Percentiles rank a stretch among this genome's conserved stretches.
These are phyloP conservation scores for Lasioglossum zephyrum DNA, from an alignment of 2,888 invertebrate species.

Conservation along the genomic window DNA sequence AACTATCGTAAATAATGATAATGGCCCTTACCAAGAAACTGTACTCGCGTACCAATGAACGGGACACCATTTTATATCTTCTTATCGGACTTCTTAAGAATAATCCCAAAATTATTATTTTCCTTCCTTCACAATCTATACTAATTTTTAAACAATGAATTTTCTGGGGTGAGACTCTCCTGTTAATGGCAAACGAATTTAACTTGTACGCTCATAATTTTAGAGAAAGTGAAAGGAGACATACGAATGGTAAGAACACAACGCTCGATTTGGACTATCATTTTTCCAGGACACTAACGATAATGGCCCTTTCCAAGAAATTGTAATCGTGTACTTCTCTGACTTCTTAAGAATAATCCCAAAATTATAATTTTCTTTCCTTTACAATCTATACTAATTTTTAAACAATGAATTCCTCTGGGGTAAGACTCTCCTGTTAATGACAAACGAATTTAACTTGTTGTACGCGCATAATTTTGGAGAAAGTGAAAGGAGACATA, in stretches of 20 bases:
- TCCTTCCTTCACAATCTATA: background rate
- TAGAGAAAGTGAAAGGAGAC: background rate
- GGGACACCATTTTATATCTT: too few relatives aligned
- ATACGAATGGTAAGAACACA: background rate
- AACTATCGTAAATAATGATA: constrained; percentile 22
- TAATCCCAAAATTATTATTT: background rate
- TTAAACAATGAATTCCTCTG: too few relatives aligned
- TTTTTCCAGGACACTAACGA: background rate
- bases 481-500: background rate
- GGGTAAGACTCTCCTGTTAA: too few relatives aligned
- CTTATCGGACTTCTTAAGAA: background rate
- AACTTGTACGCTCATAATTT: background rate
- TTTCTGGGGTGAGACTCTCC: too few relatives aligned
- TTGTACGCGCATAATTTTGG: background rate
- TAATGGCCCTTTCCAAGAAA: too few relatives aligned
- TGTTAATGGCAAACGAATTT: too few relatives aligned
- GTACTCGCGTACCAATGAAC: background rate
- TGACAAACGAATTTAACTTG: too few relatives aligned
- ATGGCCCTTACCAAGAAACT: background rate
- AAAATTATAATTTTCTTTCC: too few relatives aligned
- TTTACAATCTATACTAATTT: too few relatives aligned
- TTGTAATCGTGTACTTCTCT: too few relatives aligned
- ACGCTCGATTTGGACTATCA: background rate
- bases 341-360: background rate
- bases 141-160: too few relatives aligned